These are phyloP conservation scores for Stenodema calcarata DNA, from an alignment of 2,888 invertebrate genomes.

Conservation along the genomic window DNA sequence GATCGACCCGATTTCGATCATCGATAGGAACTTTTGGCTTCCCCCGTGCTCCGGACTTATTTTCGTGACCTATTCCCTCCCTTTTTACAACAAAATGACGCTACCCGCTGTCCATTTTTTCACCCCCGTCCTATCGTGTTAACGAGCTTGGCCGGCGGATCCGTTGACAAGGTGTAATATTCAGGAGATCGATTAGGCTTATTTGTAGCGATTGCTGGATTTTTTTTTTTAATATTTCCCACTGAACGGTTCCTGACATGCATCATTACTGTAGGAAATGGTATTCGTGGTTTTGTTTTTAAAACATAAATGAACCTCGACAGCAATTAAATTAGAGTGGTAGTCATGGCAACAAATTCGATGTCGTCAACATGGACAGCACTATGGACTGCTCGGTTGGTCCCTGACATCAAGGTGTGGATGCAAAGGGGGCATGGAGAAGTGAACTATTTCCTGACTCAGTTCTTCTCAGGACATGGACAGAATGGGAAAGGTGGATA, in stretches of 20 bases:
- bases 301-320: not conserved
- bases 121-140: not conserved
- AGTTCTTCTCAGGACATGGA: no score
- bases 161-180: not conserved
- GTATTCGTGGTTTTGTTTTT: not conserved
- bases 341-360: not conserved
- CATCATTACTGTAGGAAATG: not conserved
- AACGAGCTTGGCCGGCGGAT: not conserved
- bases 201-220: not conserved
- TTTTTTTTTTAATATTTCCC: not conserved
- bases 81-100: not conserved
- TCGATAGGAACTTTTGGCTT: not conserved
- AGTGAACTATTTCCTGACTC: no score
- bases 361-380: not conserved
- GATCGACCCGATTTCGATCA: not conserved
- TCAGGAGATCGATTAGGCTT: not conserved
- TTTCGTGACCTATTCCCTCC: not conserved
- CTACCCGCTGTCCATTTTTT: not conserved
- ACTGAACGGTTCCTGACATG: not conserved
- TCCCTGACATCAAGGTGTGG: no score
- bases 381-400: no score
- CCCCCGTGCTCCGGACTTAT: not conserved
- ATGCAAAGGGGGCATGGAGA: no score
- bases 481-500: no score
- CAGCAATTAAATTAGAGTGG: not conserved